Conservation (phyloP, 2,888 invertebrate species). For the Cephus pygmeus region DNA sequence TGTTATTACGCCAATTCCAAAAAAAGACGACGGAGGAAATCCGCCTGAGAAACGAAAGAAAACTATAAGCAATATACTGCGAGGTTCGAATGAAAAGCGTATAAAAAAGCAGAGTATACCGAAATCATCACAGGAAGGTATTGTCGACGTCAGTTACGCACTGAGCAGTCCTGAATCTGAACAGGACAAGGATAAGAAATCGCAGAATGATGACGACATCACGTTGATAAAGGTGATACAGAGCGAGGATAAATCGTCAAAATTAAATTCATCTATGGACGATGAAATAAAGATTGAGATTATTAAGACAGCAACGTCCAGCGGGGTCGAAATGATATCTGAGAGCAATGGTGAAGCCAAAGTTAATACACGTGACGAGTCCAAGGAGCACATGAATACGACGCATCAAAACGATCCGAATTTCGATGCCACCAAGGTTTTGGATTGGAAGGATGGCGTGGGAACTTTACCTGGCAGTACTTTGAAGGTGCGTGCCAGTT, state of each 20-base stretch:
- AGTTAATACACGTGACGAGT: constrained; percentile 23
- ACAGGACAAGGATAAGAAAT: constrained; percentile 58
- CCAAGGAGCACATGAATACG: constrained; percentile 45
- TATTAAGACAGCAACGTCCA: constrained; percentile 51
- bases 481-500: constrained; percentile 55
- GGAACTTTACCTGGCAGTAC: constrained; percentile 76
- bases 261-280: constrained; percentile 39
- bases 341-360: constrained; percentile 32
- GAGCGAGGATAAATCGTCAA: constrained; percentile 52
- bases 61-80: constrained; percentile 58
- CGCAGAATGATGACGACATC: constrained; percentile 61
- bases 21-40: constrained; percentile 47
- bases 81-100: constrained; percentile 55
- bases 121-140: constrained; percentile 53
- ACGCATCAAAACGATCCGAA: constrained; percentile 48
- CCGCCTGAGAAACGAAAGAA: constrained; percentile 57
- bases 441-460: constrained; percentile 80
- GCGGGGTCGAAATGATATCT: constrained; percentile 29
- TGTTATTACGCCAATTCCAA: constrained; percentile 63
- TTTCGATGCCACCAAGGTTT: constrained; percentile 70
- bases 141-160: constrained; percentile 51
- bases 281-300: constrained; percentile 64
- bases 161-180: constrained; percentile 58
- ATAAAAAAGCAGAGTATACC: constrained; percentile 54
- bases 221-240: constrained; percentile 62